Percentiles rank a stretch among this genome's conserved stretches.
These are phyloP conservation scores for Hyla sarda DNA, from an alignment of 2,113 vertebrate species.

Conservation along the genomic window DNA sequence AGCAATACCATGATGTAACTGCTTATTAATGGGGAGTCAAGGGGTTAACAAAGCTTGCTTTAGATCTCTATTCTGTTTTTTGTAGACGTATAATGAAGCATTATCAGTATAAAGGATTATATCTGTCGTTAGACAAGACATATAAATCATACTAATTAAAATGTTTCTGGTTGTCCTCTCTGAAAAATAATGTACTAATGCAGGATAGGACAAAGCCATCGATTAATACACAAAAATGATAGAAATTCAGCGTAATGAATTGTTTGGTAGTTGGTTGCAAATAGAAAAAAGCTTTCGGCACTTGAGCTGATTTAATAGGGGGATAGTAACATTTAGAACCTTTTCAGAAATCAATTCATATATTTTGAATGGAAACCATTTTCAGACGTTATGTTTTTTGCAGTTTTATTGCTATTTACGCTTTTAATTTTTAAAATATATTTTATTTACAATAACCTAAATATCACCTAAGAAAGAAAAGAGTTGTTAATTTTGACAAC, in stretches of 20 bases:
- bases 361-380: no score
- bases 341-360: slow-evolving; percentile 2
- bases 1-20: no score
- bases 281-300: slow-evolving; percentile 7
- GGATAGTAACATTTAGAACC: slow-evolving; percentile 19
- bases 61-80: neutral
- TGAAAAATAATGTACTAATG: slow-evolving; percentile 32
- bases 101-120: neutral
- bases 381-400: no score
- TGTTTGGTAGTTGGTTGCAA: slow-evolving; percentile 30
- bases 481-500: neutral
- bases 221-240: slow-evolving; percentile 18
- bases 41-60: neutral
- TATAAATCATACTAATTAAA: slow-evolving; percentile 52
- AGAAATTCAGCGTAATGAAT: slow-evolving; percentile 10
- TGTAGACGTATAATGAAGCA: neutral
- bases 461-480: slow-evolving; percentile 3
- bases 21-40: no score
- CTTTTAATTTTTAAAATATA: neutral
- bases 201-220: slow-evolving; percentile 14
- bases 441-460: neutral
- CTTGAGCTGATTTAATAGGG: neutral
- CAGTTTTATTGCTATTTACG: no score
- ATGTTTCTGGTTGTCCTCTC: slow-evolving; percentile 33
- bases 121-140: neutral